Evolutionary conservation across 2,113 vertebrate genomes (phyloP), one percentile per base, ranked within the genome.

Genomic region (Diadophis punctatus): DNA sequence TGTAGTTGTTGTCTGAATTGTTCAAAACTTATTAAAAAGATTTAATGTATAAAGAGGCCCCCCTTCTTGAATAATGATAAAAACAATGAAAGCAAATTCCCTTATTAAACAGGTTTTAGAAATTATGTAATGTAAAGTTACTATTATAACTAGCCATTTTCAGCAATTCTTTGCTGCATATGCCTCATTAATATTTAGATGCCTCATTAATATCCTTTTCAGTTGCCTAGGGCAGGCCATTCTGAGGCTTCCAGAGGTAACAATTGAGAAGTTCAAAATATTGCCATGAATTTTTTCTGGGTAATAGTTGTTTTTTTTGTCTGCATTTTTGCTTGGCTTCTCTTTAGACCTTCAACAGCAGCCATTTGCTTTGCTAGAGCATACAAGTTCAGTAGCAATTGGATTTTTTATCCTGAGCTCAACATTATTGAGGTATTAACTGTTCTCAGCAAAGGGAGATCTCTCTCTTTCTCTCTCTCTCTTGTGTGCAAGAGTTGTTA

Each of bases 71-170:
- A 74, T 25, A 30, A 46, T 94, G 74, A 93, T 87, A 90, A 93
- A 51, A 93, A 34, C 51, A 51, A 87, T 55, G 80, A 1, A 0
- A 49, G 92, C 34, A 94, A 89, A 93, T 5, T 93, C 92, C 91
- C 92, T 9, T 43, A 84, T 95, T 94, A 90, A 39, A 89, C 55
- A 89, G 56, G 95, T 97, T 94, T 87, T 91, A 94, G 93, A 95
- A 89, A 46, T 63, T 63, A 48, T 60, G n/a, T 46, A 52, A 74
- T 51, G 46, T 53, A 88, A 89, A 49, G 4, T 88, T 92, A 46
- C 86, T 34, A 87, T 80, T 80, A 68, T 4, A 51, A 52, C 52
- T 39, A 49, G 53, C 12, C 53, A 7, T 27, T 52, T 52, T 48
- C 34, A 91, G 80, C 48, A 86, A 56, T 86, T 25, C 6, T 48